These are phyloP conservation scores for Brachyalestes nurse DNA, from an alignment of 2,797 vertebrate genomes.

Conservation along the genomic window DNA sequence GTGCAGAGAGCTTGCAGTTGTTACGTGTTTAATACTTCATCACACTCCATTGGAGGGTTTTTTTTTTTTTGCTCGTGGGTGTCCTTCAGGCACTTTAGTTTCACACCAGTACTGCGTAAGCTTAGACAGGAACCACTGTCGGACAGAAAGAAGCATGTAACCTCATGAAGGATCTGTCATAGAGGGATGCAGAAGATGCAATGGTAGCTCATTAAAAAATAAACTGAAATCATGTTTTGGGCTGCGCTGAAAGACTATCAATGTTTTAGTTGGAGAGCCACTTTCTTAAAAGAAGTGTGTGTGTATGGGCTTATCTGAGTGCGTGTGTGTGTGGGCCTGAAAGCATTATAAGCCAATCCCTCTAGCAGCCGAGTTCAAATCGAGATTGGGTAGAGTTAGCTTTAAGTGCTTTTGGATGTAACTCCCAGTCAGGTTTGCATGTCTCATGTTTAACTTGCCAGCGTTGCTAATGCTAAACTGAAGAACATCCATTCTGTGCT, in stretches of 20 bases:
- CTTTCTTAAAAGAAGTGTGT: constrained; percentile 65
- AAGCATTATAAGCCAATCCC: background rate
- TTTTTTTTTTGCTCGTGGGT: constrained; percentile 13
- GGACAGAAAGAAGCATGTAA: constrained; percentile 45
- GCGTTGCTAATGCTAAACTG: background rate
- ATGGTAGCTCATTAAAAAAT: constrained; percentile 73
- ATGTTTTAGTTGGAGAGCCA: constrained; percentile 71
- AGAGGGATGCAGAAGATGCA: constrained; percentile 29
- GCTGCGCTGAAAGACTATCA: constrained; percentile 66
- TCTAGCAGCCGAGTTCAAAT: background rate
- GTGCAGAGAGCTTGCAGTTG: constrained; percentile 11
- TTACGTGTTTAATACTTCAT: constrained; percentile 47
- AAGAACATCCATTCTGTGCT: background rate
- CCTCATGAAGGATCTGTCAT: background rate
- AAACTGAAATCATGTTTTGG: constrained; percentile 64
- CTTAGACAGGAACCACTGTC: constrained; percentile 25
- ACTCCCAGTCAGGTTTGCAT: background rate
- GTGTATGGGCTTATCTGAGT: background rate
- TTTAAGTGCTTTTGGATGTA: constrained; percentile 10
- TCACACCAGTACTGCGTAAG: constrained; percentile 44
- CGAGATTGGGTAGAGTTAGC: background rate
- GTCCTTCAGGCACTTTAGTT: constrained; percentile 50
- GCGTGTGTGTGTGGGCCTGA: background rate
- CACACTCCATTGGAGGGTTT: constrained; percentile 45
- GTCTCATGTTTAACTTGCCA: background rate